A percentile compares a stretch with the other conserved stretches of the same genome.
Evolutionary conservation across 2,797 vertebrate species (phyloP).

Genomic region (Crenichthys baileyi): DNA sequence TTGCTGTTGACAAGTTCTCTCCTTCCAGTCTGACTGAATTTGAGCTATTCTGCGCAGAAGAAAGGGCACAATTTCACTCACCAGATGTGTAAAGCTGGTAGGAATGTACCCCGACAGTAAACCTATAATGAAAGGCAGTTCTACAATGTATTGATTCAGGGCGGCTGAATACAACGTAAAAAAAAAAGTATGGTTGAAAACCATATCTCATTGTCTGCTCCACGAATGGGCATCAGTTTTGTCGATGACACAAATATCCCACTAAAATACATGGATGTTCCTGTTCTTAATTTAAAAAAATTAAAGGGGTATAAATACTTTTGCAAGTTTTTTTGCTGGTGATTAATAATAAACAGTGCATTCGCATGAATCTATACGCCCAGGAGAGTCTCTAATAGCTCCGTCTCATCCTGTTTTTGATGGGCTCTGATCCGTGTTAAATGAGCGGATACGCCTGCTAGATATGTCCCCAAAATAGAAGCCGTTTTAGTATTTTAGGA

Average conservation of each 20-base stretch:
- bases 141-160: no score
- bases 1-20: not conserved
- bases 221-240: not conserved
- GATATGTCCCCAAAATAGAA: constrained; percentile 94
- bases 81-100: no score
- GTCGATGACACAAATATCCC: not conserved
- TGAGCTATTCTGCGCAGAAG: no score
- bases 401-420: constrained; percentile 95
- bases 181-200: not conserved
- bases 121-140: no score
- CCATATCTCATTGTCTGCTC: not conserved
- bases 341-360: constrained; percentile 12
- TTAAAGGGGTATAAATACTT: not conserved
- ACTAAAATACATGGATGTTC: not conserved
- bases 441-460: constrained; percentile 97
- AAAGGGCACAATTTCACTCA: no score
- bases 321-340: not conserved
- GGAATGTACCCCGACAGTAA: no score
- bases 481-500: constrained; percentile 95
- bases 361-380: not conserved
- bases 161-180: no score
- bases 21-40: not conserved
- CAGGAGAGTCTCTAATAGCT: constrained; percentile 73
- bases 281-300: not conserved
- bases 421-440: constrained; percentile 89